A percentile compares a stretch with the other conserved stretches of the same genome.
Conservation (phyloP, 1,140 invertebrate species). For the Pararge aegeria region DNA sequence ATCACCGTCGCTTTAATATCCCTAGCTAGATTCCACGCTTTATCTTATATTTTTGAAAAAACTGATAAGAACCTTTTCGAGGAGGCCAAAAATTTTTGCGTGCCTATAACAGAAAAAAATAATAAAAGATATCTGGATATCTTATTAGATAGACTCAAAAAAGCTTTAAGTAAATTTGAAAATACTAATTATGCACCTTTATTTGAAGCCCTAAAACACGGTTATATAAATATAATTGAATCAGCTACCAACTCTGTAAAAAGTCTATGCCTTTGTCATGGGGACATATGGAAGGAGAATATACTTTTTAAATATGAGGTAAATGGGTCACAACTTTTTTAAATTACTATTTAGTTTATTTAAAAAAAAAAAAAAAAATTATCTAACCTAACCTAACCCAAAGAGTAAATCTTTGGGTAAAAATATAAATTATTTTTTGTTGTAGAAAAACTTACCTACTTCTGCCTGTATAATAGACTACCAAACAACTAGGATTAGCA, state of each 20-base stretch:
- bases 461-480: constrained; percentile 65
- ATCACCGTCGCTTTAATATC: constrained; percentile 45
- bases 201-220: constrained; percentile 40
- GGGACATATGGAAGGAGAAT: constrained; percentile 73
- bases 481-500: constrained; percentile 55
- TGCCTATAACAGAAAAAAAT: constrained; percentile 45
- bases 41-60: constrained; percentile 57
- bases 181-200: constrained; percentile 41
- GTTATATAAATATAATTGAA: constrained; percentile 45
- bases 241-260: constrained; percentile 26
- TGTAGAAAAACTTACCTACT: constrained; percentile 46
- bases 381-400: no score
- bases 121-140: constrained; percentile 61
- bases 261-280: constrained; percentile 57
- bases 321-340: constrained; percentile 1
- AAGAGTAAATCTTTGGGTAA: no score
- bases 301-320: constrained; percentile 68
- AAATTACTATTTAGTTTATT: no score
- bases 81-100: constrained; percentile 44
- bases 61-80: constrained; percentile 38
- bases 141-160: constrained; percentile 52
- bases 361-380: no score
- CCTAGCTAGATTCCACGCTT: constrained; percentile 57
- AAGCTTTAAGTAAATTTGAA: constrained; percentile 51
- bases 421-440: constrained; percentile 25